phyloP scores from a whole-genome alignment of 2,113 vertebrate genomes.

The Myanophis thanlyinensis region DNA sequence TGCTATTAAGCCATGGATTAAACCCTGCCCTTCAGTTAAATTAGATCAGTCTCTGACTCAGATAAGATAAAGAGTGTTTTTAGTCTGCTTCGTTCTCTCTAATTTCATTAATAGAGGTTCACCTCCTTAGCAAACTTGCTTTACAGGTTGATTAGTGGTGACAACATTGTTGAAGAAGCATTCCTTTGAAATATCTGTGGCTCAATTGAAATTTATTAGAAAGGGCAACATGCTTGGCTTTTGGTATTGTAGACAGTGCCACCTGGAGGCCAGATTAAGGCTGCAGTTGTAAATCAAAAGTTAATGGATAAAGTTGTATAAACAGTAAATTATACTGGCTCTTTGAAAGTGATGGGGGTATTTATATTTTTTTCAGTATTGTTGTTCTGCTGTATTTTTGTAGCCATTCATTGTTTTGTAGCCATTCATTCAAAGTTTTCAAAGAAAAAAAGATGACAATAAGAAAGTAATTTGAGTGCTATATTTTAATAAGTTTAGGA shows the following conservation, averaged over 20 bases:
- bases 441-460: neutral
- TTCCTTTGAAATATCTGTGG: conserved; percentile 34
- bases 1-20: neutral
- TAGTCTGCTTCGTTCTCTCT: neutral
- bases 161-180: neutral
- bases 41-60: neutral
- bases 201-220: neutral
- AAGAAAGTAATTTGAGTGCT: neutral
- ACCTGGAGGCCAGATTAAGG: neutral
- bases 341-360: neutral
- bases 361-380: neutral
- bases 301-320: rapidly evolving
- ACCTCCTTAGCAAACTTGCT: neutral
- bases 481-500: neutral
- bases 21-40: neutral
- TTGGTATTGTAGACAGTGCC: conserved; percentile 24
- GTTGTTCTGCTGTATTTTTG: neutral
- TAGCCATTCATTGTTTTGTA: neutral
- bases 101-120: neutral
- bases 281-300: neutral
- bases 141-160: neutral
- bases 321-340: neutral
- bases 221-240: rapidly evolving
- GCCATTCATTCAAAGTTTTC: neutral
- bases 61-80: neutral